Base-by-base conservation (phyloP, 2,888 invertebrate genomes). In the Rotaria magnacalcarata region DNA sequence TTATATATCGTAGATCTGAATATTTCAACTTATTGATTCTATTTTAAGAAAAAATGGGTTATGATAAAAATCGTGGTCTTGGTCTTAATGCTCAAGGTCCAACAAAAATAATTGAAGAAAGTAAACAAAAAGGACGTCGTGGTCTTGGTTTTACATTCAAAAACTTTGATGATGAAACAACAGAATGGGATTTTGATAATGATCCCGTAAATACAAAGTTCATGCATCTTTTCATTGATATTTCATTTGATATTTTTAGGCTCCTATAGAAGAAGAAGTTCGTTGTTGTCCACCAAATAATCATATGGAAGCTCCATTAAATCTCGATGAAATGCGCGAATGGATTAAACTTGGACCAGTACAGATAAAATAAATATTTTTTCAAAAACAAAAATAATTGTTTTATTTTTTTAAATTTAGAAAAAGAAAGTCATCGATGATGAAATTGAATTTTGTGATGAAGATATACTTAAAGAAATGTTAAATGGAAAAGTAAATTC, bases 391-490 rank as follows among this genome's bases (percentile, higher is more conserved):
- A 19, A 24, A 4, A 54, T n/a, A 16, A 52, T 14, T 41, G 50
- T 43, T 10, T 19, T 41, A 0, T 7, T 47, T 21, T 54, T 84
- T 21, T 54, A 41, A 21, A 34, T 54, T 0, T 75, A 80, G 56
- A 86, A 86, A 60, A 86, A 86, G 8, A 47, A 54, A 41, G 74
- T 75, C 5, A 74, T 86, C 4, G 85, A 86, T 52, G 86, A 86
- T 58, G 86, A 86, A 85, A 24, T 54, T 54, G 75, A 86, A 74
- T 86, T 86, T 85, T 86, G 86, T 52, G 85, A 85, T 24, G 27
- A 52, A 74, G 43, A 75, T 41, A 85, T 54, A 24, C 86, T 86
- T 58, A 19, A 14, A 47, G 41, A 86, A 47, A 75, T 86, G 41
- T 47, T 86, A 7, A 1, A 14, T 43, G 41, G 54, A 41, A 84